Conservation (phyloP, 1,140 invertebrate species). For the Mesaphorura yosii region DNA sequence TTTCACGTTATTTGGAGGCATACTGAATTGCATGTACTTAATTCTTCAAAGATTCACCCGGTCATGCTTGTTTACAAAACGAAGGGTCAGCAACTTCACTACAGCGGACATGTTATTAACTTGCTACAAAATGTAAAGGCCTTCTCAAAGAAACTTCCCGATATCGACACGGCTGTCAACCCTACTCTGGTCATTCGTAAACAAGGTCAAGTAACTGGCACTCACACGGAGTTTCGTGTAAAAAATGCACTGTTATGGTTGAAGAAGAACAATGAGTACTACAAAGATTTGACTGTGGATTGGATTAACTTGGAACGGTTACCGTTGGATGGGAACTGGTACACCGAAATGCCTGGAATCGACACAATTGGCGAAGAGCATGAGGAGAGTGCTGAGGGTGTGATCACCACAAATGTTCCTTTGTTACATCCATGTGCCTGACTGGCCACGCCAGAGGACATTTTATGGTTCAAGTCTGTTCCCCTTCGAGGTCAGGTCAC, state of each 20-base stretch:
- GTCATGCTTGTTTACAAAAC: background rate
- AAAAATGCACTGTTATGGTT: background rate
- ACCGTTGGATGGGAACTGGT: background rate
- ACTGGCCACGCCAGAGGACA: too few species aligned
- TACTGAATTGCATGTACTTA: too few species aligned
- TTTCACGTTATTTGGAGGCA: too few species aligned
- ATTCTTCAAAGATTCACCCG: too few species aligned
- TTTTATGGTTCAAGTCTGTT: too few species aligned
- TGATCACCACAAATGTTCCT: background rate
- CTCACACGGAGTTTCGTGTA: background rate
- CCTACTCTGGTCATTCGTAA: background rate
- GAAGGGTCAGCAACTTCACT: background rate
- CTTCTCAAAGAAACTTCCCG: background rate
- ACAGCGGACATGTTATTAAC: background rate
- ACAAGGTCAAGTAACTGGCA: background rate
- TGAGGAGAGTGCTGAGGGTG: background rate
- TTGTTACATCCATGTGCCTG: too few species aligned
- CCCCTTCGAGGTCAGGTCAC: too few species aligned
- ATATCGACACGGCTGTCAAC: background rate
- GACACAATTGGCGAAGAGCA: background rate
- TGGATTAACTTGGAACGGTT: background rate
- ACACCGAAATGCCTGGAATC: background rate
- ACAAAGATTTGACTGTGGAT: background rate
- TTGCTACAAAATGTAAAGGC: background rate
- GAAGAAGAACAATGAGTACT: background rate